phyloP scores from a whole-genome alignment of 2,888 invertebrate genomes.

The Philaethria dido region DNA sequence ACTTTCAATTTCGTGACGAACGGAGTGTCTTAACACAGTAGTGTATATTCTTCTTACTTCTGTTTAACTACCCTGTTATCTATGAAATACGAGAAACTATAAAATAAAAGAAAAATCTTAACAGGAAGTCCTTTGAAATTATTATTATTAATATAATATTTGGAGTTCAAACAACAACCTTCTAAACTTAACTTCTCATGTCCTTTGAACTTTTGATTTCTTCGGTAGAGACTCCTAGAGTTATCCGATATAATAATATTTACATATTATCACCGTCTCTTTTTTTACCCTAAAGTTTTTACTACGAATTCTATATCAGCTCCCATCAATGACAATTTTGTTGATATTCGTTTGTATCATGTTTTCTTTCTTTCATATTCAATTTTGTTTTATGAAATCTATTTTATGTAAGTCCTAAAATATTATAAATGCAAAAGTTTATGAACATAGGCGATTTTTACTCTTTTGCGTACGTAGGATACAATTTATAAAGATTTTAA shows the following conservation, averaged over 20 bases:
- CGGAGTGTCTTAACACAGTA: too few relatives aligned
- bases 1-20: too few relatives aligned
- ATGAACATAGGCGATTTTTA: neutral
- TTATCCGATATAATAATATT: conserved; percentile 16
- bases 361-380: conserved; percentile 1
- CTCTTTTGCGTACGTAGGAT: too few relatives aligned
- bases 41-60: too few relatives aligned
- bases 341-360: conserved; percentile 1
- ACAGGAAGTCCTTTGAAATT: too few relatives aligned
- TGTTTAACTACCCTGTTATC: too few relatives aligned
- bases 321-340: conserved; percentile 3
- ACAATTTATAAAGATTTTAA: too few relatives aligned
- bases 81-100: too few relatives aligned
- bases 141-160: neutral
- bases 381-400: conserved; percentile 8
- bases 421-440: neutral
- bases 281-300: conserved; percentile 21
- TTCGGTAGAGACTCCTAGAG: neutral
- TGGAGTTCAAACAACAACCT: neutral
- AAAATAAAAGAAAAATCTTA: too few relatives aligned
- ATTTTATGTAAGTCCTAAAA: neutral
- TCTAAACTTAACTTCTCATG: neutral
- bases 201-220: conserved; percentile 16
- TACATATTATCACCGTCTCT: conserved; percentile 7
- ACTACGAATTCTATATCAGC: conserved; percentile 5